phyloP scores from a whole-genome alignment of 2,797 vertebrate species.

The Pantherophis vulpinus region DNA sequence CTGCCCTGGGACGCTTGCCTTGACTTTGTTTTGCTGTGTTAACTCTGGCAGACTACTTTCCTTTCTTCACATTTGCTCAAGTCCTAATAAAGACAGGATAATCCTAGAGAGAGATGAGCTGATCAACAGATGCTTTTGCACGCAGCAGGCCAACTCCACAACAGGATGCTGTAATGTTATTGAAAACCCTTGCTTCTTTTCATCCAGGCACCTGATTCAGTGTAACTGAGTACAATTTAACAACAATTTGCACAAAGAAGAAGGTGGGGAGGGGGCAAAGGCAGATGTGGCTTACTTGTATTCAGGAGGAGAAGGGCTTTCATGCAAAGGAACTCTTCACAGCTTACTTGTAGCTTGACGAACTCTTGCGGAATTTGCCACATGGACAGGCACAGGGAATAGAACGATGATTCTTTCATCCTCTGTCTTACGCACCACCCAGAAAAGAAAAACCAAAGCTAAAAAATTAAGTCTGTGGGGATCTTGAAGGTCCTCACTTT shows the following conservation, averaged over 20 bases:
- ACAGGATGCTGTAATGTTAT: background rate
- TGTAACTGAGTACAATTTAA: too few species aligned
- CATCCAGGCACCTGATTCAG: background rate
- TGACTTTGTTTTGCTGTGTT: background rate
- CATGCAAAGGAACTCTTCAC: conserved; percentile 97
- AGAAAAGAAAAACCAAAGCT: conserved; percentile 36
- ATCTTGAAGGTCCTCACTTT: background rate
- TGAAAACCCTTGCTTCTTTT: background rate
- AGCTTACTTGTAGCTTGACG: conserved; percentile 88
- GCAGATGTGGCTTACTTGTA: conserved; percentile 79
- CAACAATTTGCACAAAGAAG: background rate
- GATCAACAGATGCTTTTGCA: background rate
- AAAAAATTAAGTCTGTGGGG: background rate
- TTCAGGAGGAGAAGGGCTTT: conserved; percentile 94
- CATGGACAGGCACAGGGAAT: conserved; percentile 91
- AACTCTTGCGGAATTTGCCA: conserved; percentile 97
- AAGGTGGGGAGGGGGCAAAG: background rate
- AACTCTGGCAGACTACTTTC: background rate
- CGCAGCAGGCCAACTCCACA: background rate
- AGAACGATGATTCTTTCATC: conserved; percentile 92
- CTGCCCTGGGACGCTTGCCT: background rate
- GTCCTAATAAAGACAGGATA: background rate
- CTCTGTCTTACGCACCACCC: conserved; percentile 79
- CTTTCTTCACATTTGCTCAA: background rate
- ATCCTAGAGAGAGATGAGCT: background rate